Base-by-base conservation (phyloP, 2,888 invertebrate species). In the Monopis laevigella region DNA sequence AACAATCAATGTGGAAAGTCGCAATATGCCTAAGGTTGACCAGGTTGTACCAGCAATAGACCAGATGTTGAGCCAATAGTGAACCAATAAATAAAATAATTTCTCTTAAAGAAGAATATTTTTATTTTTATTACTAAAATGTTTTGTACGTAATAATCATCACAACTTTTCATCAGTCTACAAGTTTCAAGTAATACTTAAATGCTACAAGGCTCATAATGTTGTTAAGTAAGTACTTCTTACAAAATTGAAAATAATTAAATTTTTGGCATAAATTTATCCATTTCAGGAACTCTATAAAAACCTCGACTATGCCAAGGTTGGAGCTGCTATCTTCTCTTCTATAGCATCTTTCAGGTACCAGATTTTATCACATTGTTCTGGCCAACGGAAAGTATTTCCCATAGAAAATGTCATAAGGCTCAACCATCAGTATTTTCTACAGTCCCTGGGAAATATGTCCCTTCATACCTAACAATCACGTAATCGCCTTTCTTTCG, bases 1-100 rank as follows among this genome's bases (percentile, higher is more conserved):
- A 27, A 42, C 11, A 43, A 45, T 42, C 10, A 43, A 41, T 43
- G 17, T 43, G 35, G 41, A 43, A 44, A 46, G 39, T 39, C 40
- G 38, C 36, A 36, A 42, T 46, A 29, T 44, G 42, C 43, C 40
- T 43, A 46, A 46, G 43, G 42, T 46, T 41, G 42, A 46, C 43
- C 42, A 43, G 40, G 27, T 30, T 38, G 42, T 43, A 40, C 43
- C 46, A 46, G 40, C 13, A 38, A 40, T 42, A 40, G 43, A 44
- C 40, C 41, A 41, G 39, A 36, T 27, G 16, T 43, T 43, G 40
- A 17, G 43, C 44, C 42, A 44, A 44, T 46, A 43, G 45, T 44
- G 21, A 42, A 44, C 43, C 43, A 46, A 18, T 44, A 42, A 44
- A 44, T 42, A 44, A 42, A 45, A 41, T 14, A 13, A 32, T 14